These are phyloP conservation scores for Leucoptera coffeella DNA, from an alignment of 2,888 invertebrate species.

Conservation along the genomic window DNA sequence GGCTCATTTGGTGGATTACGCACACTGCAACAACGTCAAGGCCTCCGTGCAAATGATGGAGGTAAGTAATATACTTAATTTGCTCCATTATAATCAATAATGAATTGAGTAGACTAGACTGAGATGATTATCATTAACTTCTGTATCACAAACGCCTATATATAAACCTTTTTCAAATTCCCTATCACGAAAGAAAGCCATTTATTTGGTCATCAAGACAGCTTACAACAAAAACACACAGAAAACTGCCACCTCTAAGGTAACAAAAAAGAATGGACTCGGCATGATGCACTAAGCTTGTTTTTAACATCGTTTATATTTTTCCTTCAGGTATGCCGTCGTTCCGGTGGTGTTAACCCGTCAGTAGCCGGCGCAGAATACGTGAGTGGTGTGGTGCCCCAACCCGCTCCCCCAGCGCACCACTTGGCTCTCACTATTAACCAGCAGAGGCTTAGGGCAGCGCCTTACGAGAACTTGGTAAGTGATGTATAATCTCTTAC, in stretches of 20 bases:
- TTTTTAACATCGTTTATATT: no score
- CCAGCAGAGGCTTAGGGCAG: constrained; percentile 74
- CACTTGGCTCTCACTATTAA: constrained; percentile 90
- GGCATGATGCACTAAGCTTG: no score
- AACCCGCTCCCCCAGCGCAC: constrained; percentile 43
- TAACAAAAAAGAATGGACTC: no score
- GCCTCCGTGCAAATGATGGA: constrained; percentile 99
- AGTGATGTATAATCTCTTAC: no score
- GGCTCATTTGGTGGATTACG: constrained; percentile 91
- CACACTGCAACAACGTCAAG: constrained; percentile 95
- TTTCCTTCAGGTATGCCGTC: constrained; percentile 47
- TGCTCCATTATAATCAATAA: neutral
- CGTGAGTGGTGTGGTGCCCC: constrained; percentile 50
- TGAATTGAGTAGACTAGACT: neutral
- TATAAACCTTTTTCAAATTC: no score
- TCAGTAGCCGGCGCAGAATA: constrained; percentile 12
- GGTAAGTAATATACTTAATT: constrained; percentile 40
- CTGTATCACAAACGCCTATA: no score
- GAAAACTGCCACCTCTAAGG: no score
- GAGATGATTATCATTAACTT: neutral
- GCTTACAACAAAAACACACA: no score
- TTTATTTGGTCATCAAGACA: no score
- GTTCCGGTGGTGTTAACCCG: constrained; percentile 25
- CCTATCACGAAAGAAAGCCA: no score
- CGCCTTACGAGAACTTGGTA: constrained; percentile 73